Percentiles rank a stretch among this genome's conserved stretches.
These are phyloP conservation scores for Synanthedon vespiformis DNA, from an alignment of 2,888 invertebrate genomes.

Conservation along the genomic window DNA sequence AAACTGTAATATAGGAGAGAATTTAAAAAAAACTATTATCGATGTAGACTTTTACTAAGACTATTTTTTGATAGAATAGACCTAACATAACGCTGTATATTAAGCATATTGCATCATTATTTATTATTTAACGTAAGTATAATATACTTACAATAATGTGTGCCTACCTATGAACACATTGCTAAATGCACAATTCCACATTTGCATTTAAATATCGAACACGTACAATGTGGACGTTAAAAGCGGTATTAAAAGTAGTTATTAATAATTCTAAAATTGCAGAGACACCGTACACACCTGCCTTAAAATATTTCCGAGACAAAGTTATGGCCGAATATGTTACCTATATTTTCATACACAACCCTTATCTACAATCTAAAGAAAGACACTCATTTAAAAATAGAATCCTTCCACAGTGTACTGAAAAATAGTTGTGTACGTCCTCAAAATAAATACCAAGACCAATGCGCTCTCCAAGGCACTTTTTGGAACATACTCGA, in stretches of 20 bases:
- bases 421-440: too few species aligned
- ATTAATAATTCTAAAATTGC: slow-evolving; percentile 20
- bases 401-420: not conserved
- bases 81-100: too few species aligned
- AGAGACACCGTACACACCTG: slow-evolving; percentile 15
- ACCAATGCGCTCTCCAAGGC: too few species aligned
- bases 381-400: slow-evolving; percentile 1
- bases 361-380: not conserved
- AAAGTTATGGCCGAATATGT: not conserved
- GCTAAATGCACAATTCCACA: not conserved
- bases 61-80: too few species aligned
- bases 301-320: not conserved
- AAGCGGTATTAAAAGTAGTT: slow-evolving; percentile 5
- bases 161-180: not conserved
- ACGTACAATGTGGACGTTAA: slow-evolving; percentile 4
- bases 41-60: too few species aligned
- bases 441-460: too few species aligned
- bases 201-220: slow-evolving; percentile 4
- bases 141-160: not conserved
- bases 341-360: not conserved
- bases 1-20: too few species aligned
- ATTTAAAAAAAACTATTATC: too few species aligned
- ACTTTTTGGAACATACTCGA: too few species aligned
- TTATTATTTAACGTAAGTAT: not conserved
- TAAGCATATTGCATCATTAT: not conserved